Percentiles rank a stretch among this genome's conserved stretches.
Conservation (phyloP, 2,113 vertebrate genomes). For the Sebastes fasciatus region DNA sequence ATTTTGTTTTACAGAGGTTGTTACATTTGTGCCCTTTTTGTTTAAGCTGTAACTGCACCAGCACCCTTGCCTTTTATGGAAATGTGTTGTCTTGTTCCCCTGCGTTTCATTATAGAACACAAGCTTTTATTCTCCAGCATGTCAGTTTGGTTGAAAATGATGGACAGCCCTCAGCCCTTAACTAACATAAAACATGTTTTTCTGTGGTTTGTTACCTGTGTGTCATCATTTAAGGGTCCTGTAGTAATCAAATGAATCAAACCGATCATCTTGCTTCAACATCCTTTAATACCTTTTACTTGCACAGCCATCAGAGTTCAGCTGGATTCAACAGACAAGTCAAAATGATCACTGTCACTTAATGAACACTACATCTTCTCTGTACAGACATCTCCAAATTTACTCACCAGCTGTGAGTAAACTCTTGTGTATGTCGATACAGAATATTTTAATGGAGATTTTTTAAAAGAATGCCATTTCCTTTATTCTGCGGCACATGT, state of each 20-base stretch:
- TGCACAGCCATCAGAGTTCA: background rate
- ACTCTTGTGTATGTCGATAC: background rate
- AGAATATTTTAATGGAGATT: slow-evolving; percentile 12
- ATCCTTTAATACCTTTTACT: background rate
- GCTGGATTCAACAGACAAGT: slow-evolving; percentile 4
- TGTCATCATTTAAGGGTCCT: background rate
- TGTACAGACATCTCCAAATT: background rate
- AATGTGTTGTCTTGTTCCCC: slow-evolving; percentile 1
- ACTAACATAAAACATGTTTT: background rate
- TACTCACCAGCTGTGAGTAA: background rate
- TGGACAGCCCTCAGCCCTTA: background rate
- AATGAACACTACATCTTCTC: background rate
- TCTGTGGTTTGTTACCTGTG: background rate
- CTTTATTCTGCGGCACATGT: slow-evolving; percentile 3
- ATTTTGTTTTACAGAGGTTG: slow-evolving; percentile 34
- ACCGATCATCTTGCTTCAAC: slow-evolving; percentile 8
- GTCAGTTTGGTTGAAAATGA: background rate
- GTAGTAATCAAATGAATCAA: background rate
- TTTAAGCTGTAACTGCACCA: slow-evolving; percentile 14
- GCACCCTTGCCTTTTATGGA: slow-evolving; percentile 1
- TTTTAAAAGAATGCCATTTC: background rate
- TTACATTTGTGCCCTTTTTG: slow-evolving; percentile 18
- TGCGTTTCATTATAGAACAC: slow-evolving; percentile 11
- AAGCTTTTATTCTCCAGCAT: background rate
- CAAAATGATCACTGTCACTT: background rate